A percentile compares a stretch with the other conserved stretches of the same genome.
Conservation (phyloP, 2,113 vertebrate genomes). For the Empidonax alnorum region DNA sequence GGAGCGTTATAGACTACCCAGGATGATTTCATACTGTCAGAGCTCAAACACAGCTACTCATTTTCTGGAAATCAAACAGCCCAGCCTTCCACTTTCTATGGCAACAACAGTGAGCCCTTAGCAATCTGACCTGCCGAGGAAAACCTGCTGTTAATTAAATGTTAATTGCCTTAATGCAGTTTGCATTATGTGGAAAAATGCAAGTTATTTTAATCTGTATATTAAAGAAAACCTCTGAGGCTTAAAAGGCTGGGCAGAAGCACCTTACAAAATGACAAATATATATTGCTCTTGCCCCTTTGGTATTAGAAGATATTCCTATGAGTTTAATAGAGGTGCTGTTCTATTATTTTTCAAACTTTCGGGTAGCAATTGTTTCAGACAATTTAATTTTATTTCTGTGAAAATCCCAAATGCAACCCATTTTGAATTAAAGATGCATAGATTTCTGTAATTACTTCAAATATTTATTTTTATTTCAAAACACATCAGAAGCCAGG, state of each 20-base stretch:
- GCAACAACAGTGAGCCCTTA: slow-evolving; percentile 64
- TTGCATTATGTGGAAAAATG: slow-evolving; percentile 70
- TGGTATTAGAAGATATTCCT: not conserved
- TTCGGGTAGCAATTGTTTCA: not conserved
- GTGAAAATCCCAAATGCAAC: not conserved
- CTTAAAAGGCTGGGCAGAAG: slow-evolving; percentile 33
- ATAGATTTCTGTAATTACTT: not conserved
- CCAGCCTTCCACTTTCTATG: slow-evolving; percentile 65
- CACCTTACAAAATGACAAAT: not conserved
- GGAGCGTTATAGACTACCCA: slow-evolving; percentile 29
- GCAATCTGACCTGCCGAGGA: slow-evolving; percentile 82
- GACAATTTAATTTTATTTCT: not conserved
- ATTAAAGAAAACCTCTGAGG: slow-evolving; percentile 71
- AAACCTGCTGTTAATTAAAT: slow-evolving; percentile 89
- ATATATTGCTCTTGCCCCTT: not conserved
- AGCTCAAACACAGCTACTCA: slow-evolving; percentile 58
- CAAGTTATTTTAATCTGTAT: slow-evolving; percentile 74
- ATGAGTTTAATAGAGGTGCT: not conserved
- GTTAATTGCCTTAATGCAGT: slow-evolving; percentile 87
- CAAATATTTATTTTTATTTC: not conserved
- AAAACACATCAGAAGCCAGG: not conserved
- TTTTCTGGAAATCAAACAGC: slow-evolving; percentile 63
- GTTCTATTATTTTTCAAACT: not conserved
- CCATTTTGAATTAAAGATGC: not conserved
- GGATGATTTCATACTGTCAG: slow-evolving; percentile 55